Percentiles rank a stretch among this genome's conserved stretches.
Evolutionary conservation across 2,797 vertebrate species (phyloP).

Genomic region (Sebastes steindachneri): DNA sequence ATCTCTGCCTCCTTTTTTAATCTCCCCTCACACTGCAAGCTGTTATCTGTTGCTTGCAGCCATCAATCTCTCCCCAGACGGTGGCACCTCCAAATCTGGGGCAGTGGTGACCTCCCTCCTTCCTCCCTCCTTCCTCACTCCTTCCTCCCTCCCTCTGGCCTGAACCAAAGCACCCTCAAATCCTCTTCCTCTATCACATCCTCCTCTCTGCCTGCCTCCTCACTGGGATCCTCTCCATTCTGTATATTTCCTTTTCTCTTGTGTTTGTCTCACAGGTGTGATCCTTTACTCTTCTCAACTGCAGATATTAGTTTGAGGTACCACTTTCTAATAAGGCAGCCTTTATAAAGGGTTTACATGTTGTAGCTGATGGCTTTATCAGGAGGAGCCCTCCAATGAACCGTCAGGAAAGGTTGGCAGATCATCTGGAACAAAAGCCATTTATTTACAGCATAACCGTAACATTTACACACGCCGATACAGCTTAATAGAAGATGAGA

Average conservation of each 20-base stretch:
- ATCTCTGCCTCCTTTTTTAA: slow-evolving; percentile 66
- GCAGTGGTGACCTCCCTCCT: slow-evolving; percentile 51
- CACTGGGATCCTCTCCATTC: neutral
- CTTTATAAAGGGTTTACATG: neutral
- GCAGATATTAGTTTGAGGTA: neutral
- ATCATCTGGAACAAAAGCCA: neutral
- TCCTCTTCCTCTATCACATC: slow-evolving; percentile 31
- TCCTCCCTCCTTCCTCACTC: slow-evolving; percentile 3
- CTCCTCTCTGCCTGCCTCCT: neutral
- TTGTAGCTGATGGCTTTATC: neutral
- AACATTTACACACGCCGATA: neutral
- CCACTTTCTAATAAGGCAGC: neutral
- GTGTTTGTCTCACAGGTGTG: neutral
- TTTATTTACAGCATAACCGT: neutral
- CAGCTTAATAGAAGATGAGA: neutral
- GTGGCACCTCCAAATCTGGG: slow-evolving; percentile 75
- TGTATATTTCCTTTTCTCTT: neutral
- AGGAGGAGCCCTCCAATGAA: neutral
- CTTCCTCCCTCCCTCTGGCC: slow-evolving; percentile 30
- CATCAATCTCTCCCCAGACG: slow-evolving; percentile 75
- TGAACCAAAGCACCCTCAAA: slow-evolving; percentile 45
- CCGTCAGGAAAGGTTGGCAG: neutral
- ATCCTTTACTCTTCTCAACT: neutral
- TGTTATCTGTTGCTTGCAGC: slow-evolving; percentile 74
- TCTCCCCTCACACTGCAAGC: slow-evolving; percentile 65